Evolutionary conservation across 2,888 invertebrate genomes (phyloP), one percentile per base, ranked within the genome.

Genomic region (Nephrocerus scutellatus): DNA sequence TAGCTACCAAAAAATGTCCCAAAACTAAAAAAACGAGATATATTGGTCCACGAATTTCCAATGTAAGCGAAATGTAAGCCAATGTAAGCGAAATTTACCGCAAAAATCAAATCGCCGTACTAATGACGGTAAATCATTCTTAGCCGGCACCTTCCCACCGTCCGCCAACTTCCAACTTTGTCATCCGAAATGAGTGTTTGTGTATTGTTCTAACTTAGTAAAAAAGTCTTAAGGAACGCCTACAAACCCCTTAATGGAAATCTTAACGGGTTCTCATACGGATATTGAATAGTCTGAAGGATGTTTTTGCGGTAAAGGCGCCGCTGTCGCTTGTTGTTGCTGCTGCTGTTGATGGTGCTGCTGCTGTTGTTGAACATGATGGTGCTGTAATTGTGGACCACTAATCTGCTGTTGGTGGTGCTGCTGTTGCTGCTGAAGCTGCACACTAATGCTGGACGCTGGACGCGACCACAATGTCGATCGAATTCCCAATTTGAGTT

Each of bases 201-300:
- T 36, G 26, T 28, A 13, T 22, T 10, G 39, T 33, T 20, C 35
- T 12, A 36, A 30, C 41, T 39, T 29, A 31, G 24, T 39, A 25
- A 39, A 22, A 31, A 16, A 15, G 22, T 26, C 22, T 10, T 43
- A 26, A 30, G 34, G 36, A 26, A 30, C n/a, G n/a, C n/a, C n/a
- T n/a, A n/a, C n/a, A n/a, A n/a, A n/a, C n/a, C n/a, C n/a, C n/a
- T n/a, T n/a, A n/a, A n/a, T n/a, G n/a, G n/a, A n/a, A n/a, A n/a
- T n/a, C n/a, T n/a, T n/a, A n/a, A n/a, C n/a, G n/a, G 23, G 39
- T 26, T 56, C 56, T 75, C 77, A 82, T 64, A 82, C 82, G 49
- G 82, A 81, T 68, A 82, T 82, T 44, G 82, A 82, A 62, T 82
- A 82, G 68, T 82, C 82, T 52, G 80, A 79, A 54, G 79, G 77